Evolutionary conservation across 2,888 invertebrate species (phyloP).

Genomic region (Melanargia galathea): DNA sequence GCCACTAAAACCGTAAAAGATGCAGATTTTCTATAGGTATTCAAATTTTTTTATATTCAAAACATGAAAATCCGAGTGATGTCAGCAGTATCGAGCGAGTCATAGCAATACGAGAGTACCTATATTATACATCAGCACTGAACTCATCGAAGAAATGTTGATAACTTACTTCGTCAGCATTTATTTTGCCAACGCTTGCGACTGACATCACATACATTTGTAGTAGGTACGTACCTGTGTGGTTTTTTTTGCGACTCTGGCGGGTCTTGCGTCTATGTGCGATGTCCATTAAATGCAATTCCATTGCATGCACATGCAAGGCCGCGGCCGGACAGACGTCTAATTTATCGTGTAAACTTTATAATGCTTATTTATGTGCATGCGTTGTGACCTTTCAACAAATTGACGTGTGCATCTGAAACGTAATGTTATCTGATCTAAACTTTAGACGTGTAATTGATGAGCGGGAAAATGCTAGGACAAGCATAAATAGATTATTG

Average conservation of each 20-base stretch:
- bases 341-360: conserved; percentile 1
- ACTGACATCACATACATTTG: too few species aligned
- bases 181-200: too few species aligned
- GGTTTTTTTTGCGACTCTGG: background rate
- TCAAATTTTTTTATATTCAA: too few species aligned
- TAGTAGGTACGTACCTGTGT: too few species aligned
- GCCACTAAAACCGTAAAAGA: too few species aligned
- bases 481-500: conserved; percentile 1
- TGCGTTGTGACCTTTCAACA: conserved; percentile 21
- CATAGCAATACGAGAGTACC: background rate
- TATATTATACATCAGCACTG: too few species aligned
- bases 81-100: background rate
- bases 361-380: conserved; percentile 6
- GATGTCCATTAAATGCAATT: conserved; percentile 13
- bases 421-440: conserved; percentile 10
- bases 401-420: conserved; percentile 29
- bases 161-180: too few species aligned
- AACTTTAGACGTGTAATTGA: conserved; percentile 2
- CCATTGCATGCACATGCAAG: too few species aligned
- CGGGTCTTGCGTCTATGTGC: background rate
- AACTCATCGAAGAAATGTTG: too few species aligned
- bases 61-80: too few species aligned
- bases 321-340: conserved; percentile 3
- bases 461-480: conserved; percentile 1
- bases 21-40: too few species aligned